Conservation (phyloP, 2,888 invertebrate species). For the Scaptomyza polygonia region DNA sequence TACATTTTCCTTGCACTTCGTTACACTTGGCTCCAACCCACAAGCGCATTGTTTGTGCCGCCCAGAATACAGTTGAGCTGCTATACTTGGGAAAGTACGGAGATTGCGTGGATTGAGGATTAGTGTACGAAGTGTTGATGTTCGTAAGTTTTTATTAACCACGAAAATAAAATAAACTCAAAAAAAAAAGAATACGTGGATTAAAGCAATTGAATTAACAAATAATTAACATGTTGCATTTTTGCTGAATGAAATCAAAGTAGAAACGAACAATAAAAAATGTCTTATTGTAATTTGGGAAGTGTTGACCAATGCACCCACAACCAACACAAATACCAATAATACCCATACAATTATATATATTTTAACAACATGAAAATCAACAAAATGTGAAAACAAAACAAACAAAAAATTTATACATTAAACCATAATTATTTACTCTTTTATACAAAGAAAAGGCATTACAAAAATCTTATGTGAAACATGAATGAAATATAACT, state of each 20-base stretch:
- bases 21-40: slow-evolving; percentile 17
- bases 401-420: slow-evolving; percentile 59
- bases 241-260: slow-evolving; percentile 57
- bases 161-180: slow-evolving; percentile 31
- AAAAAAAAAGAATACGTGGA: slow-evolving; percentile 45
- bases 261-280: slow-evolving; percentile 44
- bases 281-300: slow-evolving; percentile 66
- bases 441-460: slow-evolving; percentile 81
- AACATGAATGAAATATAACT: slow-evolving; percentile 82
- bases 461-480: slow-evolving; percentile 78
- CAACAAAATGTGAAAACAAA: slow-evolving; percentile 71
- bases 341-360: slow-evolving; percentile 55
- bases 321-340: slow-evolving; percentile 45
- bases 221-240: slow-evolving; percentile 76
- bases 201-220: slow-evolving; percentile 70
- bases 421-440: slow-evolving; percentile 77
- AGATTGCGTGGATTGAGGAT: slow-evolving; percentile 9
- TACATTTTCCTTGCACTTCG: slow-evolving; percentile 44
- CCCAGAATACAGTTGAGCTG: slow-evolving; percentile 66
- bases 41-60: slow-evolving; percentile 11
- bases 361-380: slow-evolving; percentile 67
- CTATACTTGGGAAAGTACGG: slow-evolving; percentile 10
- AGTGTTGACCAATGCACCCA: slow-evolving; percentile 55
- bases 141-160: slow-evolving; percentile 62
- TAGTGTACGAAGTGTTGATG: slow-evolving; percentile 55